These are phyloP conservation scores for Epinotia bilunana DNA, from an alignment of 2,888 invertebrate genomes.

Conservation along the genomic window DNA sequence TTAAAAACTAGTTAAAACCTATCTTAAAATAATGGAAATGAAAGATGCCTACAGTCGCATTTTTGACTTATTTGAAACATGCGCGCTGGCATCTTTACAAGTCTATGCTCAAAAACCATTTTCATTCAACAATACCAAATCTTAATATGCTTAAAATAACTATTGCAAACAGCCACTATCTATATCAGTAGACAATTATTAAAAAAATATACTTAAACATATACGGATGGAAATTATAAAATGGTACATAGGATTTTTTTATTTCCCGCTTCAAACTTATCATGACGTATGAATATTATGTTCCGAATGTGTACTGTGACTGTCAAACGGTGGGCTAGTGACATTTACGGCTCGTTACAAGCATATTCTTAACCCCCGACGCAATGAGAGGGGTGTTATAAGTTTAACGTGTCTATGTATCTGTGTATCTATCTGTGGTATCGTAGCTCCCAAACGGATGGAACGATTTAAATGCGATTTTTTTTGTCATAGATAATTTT, in stretches of 20 bases:
- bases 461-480: too few relatives aligned
- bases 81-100: conserved; percentile 60
- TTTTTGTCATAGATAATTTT: too few relatives aligned
- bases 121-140: too few relatives aligned
- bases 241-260: neutral
- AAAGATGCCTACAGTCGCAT: conserved; percentile 50
- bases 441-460: too few relatives aligned
- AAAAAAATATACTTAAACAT: neutral
- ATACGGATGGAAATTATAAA: neutral
- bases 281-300: neutral
- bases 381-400: too few relatives aligned
- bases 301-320: neutral
- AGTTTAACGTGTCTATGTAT: too few relatives aligned
- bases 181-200: neutral
- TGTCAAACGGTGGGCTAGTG: neutral
- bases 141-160: neutral
- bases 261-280: neutral
- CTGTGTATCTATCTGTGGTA: too few relatives aligned
- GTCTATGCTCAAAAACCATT: conserved; percentile 42
- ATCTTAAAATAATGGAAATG: conserved; percentile 52
- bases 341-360: conserved; percentile 1
- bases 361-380: too few relatives aligned
- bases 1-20: conserved; percentile 53
- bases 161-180: neutral
- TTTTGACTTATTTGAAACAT: conserved; percentile 55